Percentiles rank a stretch among this genome's conserved stretches.
These are phyloP conservation scores for Maniola jurtina DNA, from an alignment of 1,140 invertebrate species.

Conservation along the genomic window DNA sequence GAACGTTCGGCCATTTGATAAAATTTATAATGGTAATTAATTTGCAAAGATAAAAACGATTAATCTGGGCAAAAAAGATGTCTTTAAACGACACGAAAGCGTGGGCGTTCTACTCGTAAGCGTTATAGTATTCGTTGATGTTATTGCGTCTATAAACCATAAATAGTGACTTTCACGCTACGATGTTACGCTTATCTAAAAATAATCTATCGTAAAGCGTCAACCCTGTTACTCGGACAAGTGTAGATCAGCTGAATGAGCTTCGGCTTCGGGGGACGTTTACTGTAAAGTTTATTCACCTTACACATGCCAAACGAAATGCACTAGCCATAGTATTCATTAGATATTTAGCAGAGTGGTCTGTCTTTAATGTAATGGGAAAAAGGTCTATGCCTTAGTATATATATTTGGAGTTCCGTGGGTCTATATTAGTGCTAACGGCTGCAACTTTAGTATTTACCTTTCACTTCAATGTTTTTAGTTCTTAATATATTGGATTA, in stretches of 20 bases:
- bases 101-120: slow-evolving; percentile 14
- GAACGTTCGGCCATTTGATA: not conserved
- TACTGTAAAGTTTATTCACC: slow-evolving; percentile 62
- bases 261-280: slow-evolving; percentile 57
- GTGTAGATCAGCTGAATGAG: slow-evolving; percentile 50
- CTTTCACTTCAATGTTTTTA: not conserved
- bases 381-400: no score
- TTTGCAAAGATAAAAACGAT: not conserved
- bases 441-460: not conserved
- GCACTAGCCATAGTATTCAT: slow-evolving; percentile 4
- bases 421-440: not conserved
- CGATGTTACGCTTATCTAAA: slow-evolving; percentile 36
- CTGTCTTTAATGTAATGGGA: not conserved
- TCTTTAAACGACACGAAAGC: slow-evolving; percentile 14
- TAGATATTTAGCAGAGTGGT: no score
- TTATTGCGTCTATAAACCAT: slow-evolving; percentile 31
- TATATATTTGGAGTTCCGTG: no score
- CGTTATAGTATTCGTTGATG: slow-evolving; percentile 14
- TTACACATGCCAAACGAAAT: slow-evolving; percentile 40
- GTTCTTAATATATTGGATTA: not conserved
- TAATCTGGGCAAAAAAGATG: slow-evolving; percentile 8
- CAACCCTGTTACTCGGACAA: slow-evolving; percentile 52
- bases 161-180: slow-evolving; percentile 37
- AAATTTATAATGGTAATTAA: slow-evolving; percentile 8
- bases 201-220: slow-evolving; percentile 35